Evolutionary conservation across 1,140 invertebrate genomes (phyloP).

Genomic region (Brachionus asplanchnoidis): DNA sequence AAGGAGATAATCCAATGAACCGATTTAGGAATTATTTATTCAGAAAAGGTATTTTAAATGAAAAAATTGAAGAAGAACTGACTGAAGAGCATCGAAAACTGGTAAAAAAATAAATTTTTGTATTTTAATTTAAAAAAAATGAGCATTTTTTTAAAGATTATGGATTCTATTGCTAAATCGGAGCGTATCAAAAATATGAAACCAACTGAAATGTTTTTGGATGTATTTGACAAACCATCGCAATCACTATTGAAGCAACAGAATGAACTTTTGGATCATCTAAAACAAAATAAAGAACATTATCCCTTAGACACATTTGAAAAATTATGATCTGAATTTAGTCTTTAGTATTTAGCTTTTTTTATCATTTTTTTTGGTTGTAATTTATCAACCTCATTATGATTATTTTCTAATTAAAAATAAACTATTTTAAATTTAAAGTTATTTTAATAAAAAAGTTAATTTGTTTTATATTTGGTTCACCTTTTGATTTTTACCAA

Average conservation of each 20-base stretch:
- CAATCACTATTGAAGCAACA: slow-evolving; percentile 71
- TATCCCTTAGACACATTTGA: slow-evolving; percentile 68
- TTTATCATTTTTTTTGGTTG: neutral
- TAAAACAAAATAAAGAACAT: slow-evolving; percentile 74
- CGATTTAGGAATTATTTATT: slow-evolving; percentile 77
- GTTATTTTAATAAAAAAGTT: no score
- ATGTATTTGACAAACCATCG: slow-evolving; percentile 83
- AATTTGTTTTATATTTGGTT: no score
- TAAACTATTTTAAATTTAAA: no score
- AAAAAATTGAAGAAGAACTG: slow-evolving; percentile 70
- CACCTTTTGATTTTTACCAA: no score
- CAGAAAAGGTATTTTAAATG: slow-evolving; percentile 72
- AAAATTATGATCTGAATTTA: neutral
- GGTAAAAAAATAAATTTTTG: neutral
- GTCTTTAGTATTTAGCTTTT: neutral
- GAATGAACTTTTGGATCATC: slow-evolving; percentile 72
- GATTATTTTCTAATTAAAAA: neutral
- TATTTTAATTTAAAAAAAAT: slow-evolving; percentile 19
- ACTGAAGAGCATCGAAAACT: slow-evolving; percentile 66
- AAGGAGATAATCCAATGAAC: slow-evolving; percentile 74
- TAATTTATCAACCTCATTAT: neutral
- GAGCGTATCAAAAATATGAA: slow-evolving; percentile 77
- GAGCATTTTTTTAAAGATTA: slow-evolving; percentile 57
- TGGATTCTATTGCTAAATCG: slow-evolving; percentile 72
- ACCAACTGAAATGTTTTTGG: slow-evolving; percentile 81